phyloP scores from a whole-genome alignment of 2,888 invertebrate species.

The Drosophila paranaensis region DNA sequence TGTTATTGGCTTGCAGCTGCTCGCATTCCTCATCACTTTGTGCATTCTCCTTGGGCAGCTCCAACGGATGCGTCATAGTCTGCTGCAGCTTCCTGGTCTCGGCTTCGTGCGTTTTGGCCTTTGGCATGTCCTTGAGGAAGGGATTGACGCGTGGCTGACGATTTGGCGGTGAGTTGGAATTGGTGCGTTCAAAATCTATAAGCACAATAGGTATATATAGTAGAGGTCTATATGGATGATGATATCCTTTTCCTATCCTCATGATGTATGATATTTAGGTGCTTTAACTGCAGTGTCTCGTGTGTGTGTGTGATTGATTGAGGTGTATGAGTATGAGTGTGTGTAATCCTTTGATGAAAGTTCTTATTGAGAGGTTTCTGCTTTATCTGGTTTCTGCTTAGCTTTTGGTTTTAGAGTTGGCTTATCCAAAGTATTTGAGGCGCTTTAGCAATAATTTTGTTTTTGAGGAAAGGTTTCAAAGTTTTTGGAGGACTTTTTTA shows the following conservation, averaged over 20 bases:
- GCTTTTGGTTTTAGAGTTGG: background rate
- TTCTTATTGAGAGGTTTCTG: background rate
- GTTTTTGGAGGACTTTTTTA: background rate
- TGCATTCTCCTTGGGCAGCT: constrained; percentile 46
- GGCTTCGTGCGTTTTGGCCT: constrained; percentile 60
- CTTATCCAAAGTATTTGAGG: background rate
- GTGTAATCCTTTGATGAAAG: background rate
- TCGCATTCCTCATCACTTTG: constrained; percentile 59
- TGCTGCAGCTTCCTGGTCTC: constrained; percentile 56
- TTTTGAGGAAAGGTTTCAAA: background rate
- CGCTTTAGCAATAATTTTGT: background rate
- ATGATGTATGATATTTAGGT: too few species aligned
- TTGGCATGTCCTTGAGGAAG: constrained; percentile 87
- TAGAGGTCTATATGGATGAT: background rate
- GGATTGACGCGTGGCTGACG: constrained; percentile 87
- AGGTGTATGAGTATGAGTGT: background rate
- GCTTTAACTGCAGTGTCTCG: background rate
- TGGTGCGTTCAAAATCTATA: constrained; percentile 82
- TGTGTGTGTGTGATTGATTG: background rate
- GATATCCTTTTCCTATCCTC: background rate
- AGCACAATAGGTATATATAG: background rate
- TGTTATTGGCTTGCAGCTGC: constrained; percentile 49
- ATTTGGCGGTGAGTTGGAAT: constrained; percentile 82
- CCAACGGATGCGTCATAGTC: constrained; percentile 57
- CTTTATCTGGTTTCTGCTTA: too few species aligned